Base-by-base conservation (phyloP, 2,888 invertebrate species). In the Macaria liturata region DNA sequence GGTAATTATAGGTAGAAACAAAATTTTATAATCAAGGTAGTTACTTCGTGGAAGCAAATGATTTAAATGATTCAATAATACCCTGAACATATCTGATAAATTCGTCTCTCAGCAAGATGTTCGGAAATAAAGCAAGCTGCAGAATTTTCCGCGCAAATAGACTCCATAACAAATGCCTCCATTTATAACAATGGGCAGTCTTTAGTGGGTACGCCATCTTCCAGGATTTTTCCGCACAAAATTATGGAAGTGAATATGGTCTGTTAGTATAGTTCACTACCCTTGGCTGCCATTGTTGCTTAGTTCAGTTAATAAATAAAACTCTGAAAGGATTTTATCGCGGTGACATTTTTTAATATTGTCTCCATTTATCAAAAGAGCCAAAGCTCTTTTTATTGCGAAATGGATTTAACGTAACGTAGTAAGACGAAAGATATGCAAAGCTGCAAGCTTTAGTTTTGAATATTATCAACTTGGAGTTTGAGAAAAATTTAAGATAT, bases 241-340 rank as follows among this genome's bases (percentile, higher is more conserved):
- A 54, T 61, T 49, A 61, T 52, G 54, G 48, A 52, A 59, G 55
- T 55, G 51, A 55, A 59, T 59, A 55, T 55, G 54, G 47, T 45
- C 49, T 55, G 55, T 59, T 55, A 55, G 54, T 59, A 55, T 55
- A 59, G 59, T 52, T 59, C 50, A 54, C 50, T 32, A 50, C 50
- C 44, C 46, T 53, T 30, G 44, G 39, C 30, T 40, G 45, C 45
- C 46, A 52, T 52, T 55, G 57, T 49, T 49, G 32, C 32, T 31
- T 45, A 37, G 30, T n/a, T n/a, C 37, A 48, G 55, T 51, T 49
- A 50, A 51, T 55, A 55, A 59, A 55, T 51, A 55, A 55, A 49
- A 48, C 45, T 43, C 46, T 49, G 46, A 51, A 37, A 51, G 50
- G 47, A 52, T 39, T 55, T 59, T 59, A 54, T 59, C 51, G 51